Evolutionary conservation across 2,113 vertebrate genomes (phyloP).

Genomic region (Chaetura pelagica): DNA sequence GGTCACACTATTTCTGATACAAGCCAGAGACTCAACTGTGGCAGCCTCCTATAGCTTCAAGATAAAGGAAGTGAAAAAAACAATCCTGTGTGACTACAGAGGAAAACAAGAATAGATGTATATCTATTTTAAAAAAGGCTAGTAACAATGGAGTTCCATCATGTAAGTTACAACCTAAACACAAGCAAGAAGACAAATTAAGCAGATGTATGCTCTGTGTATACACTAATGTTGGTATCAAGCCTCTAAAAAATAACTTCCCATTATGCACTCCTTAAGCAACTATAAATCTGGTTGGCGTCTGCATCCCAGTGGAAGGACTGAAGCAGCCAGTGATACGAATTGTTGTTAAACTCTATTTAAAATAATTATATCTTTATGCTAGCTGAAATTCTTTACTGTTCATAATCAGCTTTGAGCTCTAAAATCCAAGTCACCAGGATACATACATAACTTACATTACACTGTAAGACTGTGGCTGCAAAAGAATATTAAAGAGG

Average conservation of each 20-base stretch:
- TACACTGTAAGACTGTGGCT: not conserved
- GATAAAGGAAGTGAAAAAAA: not conserved
- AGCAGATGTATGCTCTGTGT: not conserved
- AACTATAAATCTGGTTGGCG: not conserved
- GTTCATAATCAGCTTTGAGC: not conserved
- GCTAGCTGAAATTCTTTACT: slow-evolving; percentile 22
- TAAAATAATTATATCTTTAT: slow-evolving; percentile 22
- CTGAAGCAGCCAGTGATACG: not conserved
- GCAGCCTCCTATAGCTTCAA: not conserved
- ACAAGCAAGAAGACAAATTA: not conserved
- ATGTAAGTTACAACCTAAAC: not conserved
- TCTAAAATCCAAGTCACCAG: slow-evolving; percentile 29
- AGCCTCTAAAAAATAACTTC: not conserved
- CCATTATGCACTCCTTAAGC: not conserved
- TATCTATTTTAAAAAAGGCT: not conserved
- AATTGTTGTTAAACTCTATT: not conserved
- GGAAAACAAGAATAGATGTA: not conserved
- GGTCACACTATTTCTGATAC: too few relatives aligned
- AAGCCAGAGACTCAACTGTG: not conserved
- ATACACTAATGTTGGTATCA: not conserved
- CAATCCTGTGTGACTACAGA: not conserved
- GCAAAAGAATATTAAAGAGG: slow-evolving; percentile 35
- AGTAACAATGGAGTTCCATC: not conserved
- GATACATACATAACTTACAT: not conserved
- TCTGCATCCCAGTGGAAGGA: not conserved